A percentile compares a stretch with the other conserved stretches of the same genome.
Evolutionary conservation across 1,140 invertebrate species (phyloP).

Genomic region (Brachionus calyciflorus): DNA sequence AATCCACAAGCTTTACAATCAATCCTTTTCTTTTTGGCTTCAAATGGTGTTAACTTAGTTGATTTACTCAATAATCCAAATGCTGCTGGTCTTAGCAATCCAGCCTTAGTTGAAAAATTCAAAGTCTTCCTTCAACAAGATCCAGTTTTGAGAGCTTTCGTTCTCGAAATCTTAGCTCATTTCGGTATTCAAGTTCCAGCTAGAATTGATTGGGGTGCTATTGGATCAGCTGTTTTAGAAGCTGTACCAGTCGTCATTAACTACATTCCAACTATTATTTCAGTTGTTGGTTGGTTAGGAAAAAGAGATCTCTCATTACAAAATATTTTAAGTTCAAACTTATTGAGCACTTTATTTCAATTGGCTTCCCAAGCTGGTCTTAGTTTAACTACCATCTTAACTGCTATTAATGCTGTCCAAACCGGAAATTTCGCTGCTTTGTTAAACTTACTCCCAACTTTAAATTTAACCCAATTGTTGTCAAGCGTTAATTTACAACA

Average conservation of each 20-base stretch:
- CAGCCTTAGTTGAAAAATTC: neutral
- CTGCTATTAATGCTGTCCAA: neutral
- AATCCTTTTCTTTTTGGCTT: neutral
- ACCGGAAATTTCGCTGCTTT: neutral
- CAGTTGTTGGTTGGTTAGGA: neutral
- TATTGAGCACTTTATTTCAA: neutral
- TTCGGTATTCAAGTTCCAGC: conserved; percentile 19
- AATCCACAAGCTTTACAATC: conserved; percentile 8
- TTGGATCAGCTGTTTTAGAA: neutral
- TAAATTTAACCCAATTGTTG: neutral
- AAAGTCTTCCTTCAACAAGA: neutral
- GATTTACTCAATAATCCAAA: no score
- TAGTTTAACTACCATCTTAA: neutral
- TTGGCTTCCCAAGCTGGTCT: neutral
- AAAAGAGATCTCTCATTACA: conserved; percentile 9
- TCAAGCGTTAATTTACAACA: neutral
- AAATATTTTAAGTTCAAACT: neutral
- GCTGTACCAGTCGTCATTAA: neutral
- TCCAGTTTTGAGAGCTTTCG: conserved; percentile 17
- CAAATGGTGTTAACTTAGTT: neutral
- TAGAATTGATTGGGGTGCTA: conserved; percentile 13
- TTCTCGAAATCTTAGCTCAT: neutral
- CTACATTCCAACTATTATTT: neutral
- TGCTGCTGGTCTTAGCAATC: neutral
- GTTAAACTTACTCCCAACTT: neutral